Evolutionary conservation across 2,113 vertebrate species (phyloP), one percentile per base, ranked within the genome.

Genomic region (Cryptotis parvus): DNA sequence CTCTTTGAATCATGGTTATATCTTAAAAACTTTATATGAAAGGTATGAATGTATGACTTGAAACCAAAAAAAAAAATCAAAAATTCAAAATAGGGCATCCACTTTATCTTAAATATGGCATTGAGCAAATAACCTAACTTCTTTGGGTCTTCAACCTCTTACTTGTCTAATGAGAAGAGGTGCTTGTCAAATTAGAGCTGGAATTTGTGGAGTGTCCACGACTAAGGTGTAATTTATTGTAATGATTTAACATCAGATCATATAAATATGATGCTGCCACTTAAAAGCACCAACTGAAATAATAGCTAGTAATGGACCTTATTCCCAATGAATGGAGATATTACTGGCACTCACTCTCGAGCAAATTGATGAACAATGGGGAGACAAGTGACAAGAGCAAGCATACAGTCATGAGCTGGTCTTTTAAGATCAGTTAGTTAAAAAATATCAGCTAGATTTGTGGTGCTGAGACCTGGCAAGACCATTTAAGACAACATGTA

Each of bases 91-190:
- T n/a, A 52, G 39, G 85, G 80, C 52, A 29, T 35, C 6, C 7
- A 68, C 29, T 52, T 31, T 26, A 94, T 35, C 15, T 84, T 7
- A 31, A 52, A 2, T 72, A 20, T 80, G n/a, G 16, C 86, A 6
- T 58, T 61, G n/a, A 31, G 22, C 6, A 91, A 94, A 52, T n/a
- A 45, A 91, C 9, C 75, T 84, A 84, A 88, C 49, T 77, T 93
- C 66, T 77, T 24, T 79, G 69, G 33, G 22, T 24, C 45, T 94
- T 52, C 37, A 74, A 0, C 69, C 6, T 39, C 39, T 89, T 7
- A 52, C 22, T 73, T 65, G 5, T 33, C 31, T 33, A 24, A 80
- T 81, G 31, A 82, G 58, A 5, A 43, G 33, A 76, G 6, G 24
- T 27, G 2, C 18, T 33, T 24, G 9, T 70, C 83, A 91, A 35